Evolutionary conservation across 1,140 invertebrate species (phyloP), one percentile per base, ranked within the genome.

Genomic region (Phocides pigmalion): DNA sequence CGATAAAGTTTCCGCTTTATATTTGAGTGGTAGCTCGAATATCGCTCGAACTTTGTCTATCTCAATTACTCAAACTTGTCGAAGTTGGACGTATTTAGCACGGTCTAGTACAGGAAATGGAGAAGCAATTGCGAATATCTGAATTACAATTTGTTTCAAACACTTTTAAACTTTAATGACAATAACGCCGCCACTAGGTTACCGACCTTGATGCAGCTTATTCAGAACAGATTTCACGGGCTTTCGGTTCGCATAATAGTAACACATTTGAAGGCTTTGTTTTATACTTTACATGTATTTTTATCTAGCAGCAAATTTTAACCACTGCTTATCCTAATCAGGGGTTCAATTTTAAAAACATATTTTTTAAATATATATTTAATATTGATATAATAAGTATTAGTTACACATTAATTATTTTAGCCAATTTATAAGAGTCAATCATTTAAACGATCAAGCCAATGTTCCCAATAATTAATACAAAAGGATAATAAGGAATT

Each of bases 41-140:
- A 41, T 54, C 19, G 6, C 32, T 54, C 51, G 22, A 54, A 54
- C 35, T 54, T 54, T 22, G 11, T 54, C 17, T 39, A 39, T 41
- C 35, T 54, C 51, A 54, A 39, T 41, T 54, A 25, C 28, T 12
- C 17, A 41, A 41, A 54, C 17, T 46, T 12, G 16, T 11, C 41
- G 16, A 19, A 44, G 41, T 41, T 54, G 20, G 37, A 22, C 17
- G 51, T 37, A 54, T 54, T 39, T 50, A 50, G 25, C 11, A 25
- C 28, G 25, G 4, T 50, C 20, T 32, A 25, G 15, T 49, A 25
- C 46, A 49, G 15, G 22, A 49, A 49, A 28, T 15, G 14, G 14
- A 28, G 14, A 49, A 12, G 5, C 46, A 49, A 11, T 49, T 49
- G n/a, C 4, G 22, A 15, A 15, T 49, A n/a, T 28, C 46, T 49